Evolutionary conservation across 2,888 invertebrate genomes (phyloP), one percentile per base, ranked within the genome.

Genomic region (Tetranychus piercei): DNA sequence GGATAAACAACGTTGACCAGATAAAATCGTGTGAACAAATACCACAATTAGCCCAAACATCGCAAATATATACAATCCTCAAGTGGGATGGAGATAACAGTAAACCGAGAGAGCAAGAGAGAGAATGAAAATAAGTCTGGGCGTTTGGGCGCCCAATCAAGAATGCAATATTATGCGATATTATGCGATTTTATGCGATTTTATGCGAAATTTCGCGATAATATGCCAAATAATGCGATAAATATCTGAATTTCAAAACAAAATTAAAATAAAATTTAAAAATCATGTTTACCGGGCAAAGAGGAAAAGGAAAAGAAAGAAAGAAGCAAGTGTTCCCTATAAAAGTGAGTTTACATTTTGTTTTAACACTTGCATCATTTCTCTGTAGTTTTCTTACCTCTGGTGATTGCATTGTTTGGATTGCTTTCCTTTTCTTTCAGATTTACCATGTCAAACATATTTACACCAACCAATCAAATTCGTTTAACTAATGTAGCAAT

Each of bases 381-480:
- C 11, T 15, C 9, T 55, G n/a, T n/a, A n/a, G n/a, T n/a, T n/a
- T n/a, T n/a, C n/a, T n/a, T n/a, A n/a, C n/a, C n/a, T 67, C 0
- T 67, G 8, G 3, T 67, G 9, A 9, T 7, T 67, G 8, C n/a
- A 67, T 18, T 34, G 34, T 67, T 67, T 67, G 3, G 11, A 67
- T 22, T 67, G 6, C n/a, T 0, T 11, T 67, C 2, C 2, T 18
- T 18, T 67, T 69, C 6, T 11, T 1, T 69, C 20, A 69, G 8
- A 15, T 34, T 43, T 9, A 71, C 18, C 0, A 71, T 71, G 71
- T 44, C 71, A 1, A 43, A 71, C 15, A 94, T 94, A 84, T 94
- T 94, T 82, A 97, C 96, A 6, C 99, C 99, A 6, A 96, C 92
- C 45, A 99, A 99, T 85, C 97, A 99, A 87, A 97, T 97, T 34